Evolutionary conservation across 2,888 invertebrate species (phyloP).

Genomic region (Schrankia costaestrigalis): DNA sequence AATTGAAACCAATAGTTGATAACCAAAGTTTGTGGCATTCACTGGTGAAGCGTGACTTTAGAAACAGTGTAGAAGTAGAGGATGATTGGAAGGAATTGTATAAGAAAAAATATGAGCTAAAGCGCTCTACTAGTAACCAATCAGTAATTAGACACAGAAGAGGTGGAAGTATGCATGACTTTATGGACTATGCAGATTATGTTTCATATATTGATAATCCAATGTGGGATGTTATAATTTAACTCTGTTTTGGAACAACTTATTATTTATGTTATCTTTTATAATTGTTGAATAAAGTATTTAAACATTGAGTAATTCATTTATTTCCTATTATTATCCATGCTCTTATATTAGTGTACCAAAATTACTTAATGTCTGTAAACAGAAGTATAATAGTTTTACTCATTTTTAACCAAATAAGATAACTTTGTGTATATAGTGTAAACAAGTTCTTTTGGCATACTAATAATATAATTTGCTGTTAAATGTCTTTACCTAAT

Average conservation of each 20-base stretch:
- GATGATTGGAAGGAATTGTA: conserved; percentile 55
- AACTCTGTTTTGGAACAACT: conserved; percentile 1
- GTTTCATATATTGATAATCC: conserved; percentile 63
- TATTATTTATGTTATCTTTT: too few species aligned
- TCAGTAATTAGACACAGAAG: conserved; percentile 18
- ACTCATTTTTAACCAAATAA: too few species aligned
- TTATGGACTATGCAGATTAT: conserved; percentile 60
- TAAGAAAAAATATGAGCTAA: conserved; percentile 38
- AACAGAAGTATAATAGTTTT: too few species aligned
- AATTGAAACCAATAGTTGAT: conserved; percentile 45
- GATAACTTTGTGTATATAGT: too few species aligned
- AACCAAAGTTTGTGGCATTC: conserved; percentile 61
- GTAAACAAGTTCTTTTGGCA: too few species aligned
- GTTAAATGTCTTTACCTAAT: too few species aligned
- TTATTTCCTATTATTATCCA: background rate
- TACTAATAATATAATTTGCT: too few species aligned
- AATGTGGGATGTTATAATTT: conserved; percentile 53
- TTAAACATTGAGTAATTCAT: background rate
- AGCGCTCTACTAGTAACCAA: conserved; percentile 30
- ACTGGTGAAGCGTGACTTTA: conserved; percentile 58
- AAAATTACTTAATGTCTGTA: too few species aligned
- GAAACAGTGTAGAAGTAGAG: conserved; percentile 22
- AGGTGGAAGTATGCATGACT: conserved; percentile 54
- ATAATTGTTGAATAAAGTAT: conserved; percentile 4
- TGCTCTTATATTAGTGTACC: too few species aligned